Percentiles rank a stretch among this genome's conserved stretches.
phyloP scores from a whole-genome alignment of 2,113 vertebrate genomes.

The Hucho hucho region DNA sequence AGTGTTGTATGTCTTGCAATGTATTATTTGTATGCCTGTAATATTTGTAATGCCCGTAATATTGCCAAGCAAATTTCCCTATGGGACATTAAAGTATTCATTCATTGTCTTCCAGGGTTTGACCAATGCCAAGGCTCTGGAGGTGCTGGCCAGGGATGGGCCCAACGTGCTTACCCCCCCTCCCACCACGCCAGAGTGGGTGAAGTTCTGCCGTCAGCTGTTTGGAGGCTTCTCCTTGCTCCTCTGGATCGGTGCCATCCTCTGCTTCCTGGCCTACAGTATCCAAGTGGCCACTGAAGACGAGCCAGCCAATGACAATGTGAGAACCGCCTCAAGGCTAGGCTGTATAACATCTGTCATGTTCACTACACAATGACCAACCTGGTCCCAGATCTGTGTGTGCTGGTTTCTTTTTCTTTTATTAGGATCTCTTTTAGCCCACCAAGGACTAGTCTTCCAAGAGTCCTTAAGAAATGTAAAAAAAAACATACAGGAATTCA shows the following conservation, averaged over 20 bases:
- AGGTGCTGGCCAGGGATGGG: slow-evolving; percentile 83
- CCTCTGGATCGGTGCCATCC: slow-evolving; percentile 88
- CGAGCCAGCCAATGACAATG: slow-evolving; percentile 86
- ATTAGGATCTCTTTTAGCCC: too few species aligned
- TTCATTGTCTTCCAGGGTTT: slow-evolving; percentile 74
- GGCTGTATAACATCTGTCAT: background rate
- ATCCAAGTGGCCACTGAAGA: slow-evolving; percentile 87
- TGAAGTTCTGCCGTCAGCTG: slow-evolving; percentile 94
- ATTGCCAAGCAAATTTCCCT: too few species aligned
- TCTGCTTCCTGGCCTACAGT: slow-evolving; percentile 90
- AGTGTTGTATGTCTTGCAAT: too few species aligned
- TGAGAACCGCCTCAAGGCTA: slow-evolving; percentile 56
- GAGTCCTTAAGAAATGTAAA: too few species aligned
- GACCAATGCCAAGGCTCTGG: slow-evolving; percentile 73
- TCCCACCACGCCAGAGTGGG: slow-evolving; percentile 89
- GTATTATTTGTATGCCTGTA: too few species aligned
- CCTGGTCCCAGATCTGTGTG: background rate
- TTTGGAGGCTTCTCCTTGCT: slow-evolving; percentile 93
- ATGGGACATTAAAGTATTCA: too few species aligned
- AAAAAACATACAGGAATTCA: too few species aligned
- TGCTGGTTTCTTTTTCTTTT: too few species aligned
- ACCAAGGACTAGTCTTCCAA: too few species aligned
- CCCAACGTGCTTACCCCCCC: slow-evolving; percentile 87
- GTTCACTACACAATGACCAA: background rate
- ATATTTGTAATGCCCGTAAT: too few species aligned